Base-by-base conservation (phyloP, 1,140 invertebrate species). In the Eriocheir sinensis region DNA sequence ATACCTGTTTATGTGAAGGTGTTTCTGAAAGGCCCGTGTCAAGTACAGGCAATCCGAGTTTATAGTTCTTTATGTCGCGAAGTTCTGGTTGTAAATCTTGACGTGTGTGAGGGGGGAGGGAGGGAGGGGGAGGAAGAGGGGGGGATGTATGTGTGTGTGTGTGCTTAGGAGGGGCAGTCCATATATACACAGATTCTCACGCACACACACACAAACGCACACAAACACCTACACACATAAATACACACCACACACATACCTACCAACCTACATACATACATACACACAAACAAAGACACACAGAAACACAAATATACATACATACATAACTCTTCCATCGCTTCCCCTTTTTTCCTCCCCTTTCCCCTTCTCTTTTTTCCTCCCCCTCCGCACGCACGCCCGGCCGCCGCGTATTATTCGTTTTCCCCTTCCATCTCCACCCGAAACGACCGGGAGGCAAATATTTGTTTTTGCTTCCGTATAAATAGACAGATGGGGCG, bases 101-200 rank as follows among this genome's bases (percentile, higher is more conserved):
- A 72, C 60, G 60, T n/a, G 60, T 72, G n/a, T n/a, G n/a, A n/a
- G n/a, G n/a, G n/a, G n/a, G n/a, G n/a, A n/a, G n/a, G n/a, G n/a
- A n/a, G n/a, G n/a, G n/a, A n/a, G n/a, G n/a, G n/a, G n/a, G n/a
- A n/a, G n/a, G n/a, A n/a, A n/a, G n/a, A n/a, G n/a, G n/a, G n/a
- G n/a, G n/a, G n/a, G n/a, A n/a, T n/a, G n/a, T n/a, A n/a, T n/a
- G 27, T 85, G 9, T 85, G 81, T 85, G 34, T 85, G 38, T 85
- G 81, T 34, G 38, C 53, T 72, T n/a, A n/a, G n/a, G n/a, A n/a
- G n/a, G 53, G 27, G 12, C 53, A 72, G 12, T 72, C 53, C 27
- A 12, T 12, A 72, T 27, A 72, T 27, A 72, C 53, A 72, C 53
- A 72, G 12, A 72, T 27, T 12, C 53, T 12, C 53, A 72, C 53